These are phyloP conservation scores for Conomelus anceps DNA, from an alignment of 2,888 invertebrate genomes.

Conservation along the genomic window DNA sequence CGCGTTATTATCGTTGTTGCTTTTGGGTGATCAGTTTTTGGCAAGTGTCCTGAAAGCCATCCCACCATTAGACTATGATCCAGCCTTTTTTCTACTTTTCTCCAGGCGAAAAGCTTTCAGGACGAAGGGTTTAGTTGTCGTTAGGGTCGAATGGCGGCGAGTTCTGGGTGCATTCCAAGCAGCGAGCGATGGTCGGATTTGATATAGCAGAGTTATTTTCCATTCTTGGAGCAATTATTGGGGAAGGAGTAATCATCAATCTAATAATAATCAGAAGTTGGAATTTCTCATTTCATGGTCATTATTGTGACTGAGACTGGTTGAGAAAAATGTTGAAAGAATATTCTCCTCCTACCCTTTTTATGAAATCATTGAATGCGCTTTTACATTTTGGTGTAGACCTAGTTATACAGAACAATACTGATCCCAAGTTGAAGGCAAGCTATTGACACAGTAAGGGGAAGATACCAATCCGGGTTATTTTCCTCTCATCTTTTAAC, in stretches of 20 bases:
- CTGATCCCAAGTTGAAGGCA: too few species aligned
- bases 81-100: neutral
- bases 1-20: neutral
- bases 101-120: neutral
- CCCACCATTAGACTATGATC: neutral
- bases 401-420: too few species aligned
- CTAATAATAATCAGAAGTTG: neutral
- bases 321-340: neutral
- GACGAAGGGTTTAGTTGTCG: neutral
- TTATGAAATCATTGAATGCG: too few species aligned
- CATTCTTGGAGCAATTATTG: neutral
- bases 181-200: neutral
- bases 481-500: too few species aligned
- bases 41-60: neutral
- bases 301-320: neutral
- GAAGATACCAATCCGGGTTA: too few species aligned
- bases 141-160: neutral
- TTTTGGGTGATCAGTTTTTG: neutral
- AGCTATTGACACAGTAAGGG: too few species aligned
- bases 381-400: too few species aligned
- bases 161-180: neutral
- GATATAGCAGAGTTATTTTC: neutral
- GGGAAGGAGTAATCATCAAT: neutral
- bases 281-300: neutral
- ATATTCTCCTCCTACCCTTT: too few species aligned